Evolutionary conservation across 2,113 vertebrate genomes (phyloP), one percentile per base, ranked within the genome.

Genomic region (Isichthys henryi): DNA sequence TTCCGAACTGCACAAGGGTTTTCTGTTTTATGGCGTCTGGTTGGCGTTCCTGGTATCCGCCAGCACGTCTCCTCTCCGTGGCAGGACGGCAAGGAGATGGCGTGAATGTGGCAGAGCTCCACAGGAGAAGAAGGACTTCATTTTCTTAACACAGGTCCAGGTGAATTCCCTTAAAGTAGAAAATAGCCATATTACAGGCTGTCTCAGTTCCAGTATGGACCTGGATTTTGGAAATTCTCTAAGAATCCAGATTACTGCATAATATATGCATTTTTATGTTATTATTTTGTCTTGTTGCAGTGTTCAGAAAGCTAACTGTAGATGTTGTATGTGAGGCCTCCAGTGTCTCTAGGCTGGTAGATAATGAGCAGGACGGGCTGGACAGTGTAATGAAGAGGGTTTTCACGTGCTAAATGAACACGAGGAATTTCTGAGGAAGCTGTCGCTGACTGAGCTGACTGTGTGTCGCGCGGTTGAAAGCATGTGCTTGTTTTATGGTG

Each of bases 1-100:
- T 95, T 94, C 94, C 93, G 92, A 88, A 77, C 90, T 93, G 92
- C 45, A 88, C 92, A 92, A 89, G 21, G 45, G 88, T 93, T 92
- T 92, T 91, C 88, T 92, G 92, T 94, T 94, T 94, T 93, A 95
- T 94, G 93, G 94, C 93, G 94, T 94, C 95, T 94, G 93, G 89
- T 91, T 95, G 94, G 94, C 93, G 94, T 91, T 88, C 31, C 86
- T 92, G 91, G 90, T 88, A 92, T 70, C 0, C 89, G 89, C 74
- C 88, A 10, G 31, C 88, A 90, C 85, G 87, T 88, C 88, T 84
- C 74, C n/a, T 13, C 87, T 90, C 17, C 7, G 10, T 58, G 27
- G 74, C 53, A 87, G 90, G 52, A 88, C 90, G 62, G 85, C 53
- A 52, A 91, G 88, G 82, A 31, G 82, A 48, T 84, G 89, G 88